Evolutionary conservation across 1,140 invertebrate genomes (phyloP).

Genomic region (Nebria ingens): DNA sequence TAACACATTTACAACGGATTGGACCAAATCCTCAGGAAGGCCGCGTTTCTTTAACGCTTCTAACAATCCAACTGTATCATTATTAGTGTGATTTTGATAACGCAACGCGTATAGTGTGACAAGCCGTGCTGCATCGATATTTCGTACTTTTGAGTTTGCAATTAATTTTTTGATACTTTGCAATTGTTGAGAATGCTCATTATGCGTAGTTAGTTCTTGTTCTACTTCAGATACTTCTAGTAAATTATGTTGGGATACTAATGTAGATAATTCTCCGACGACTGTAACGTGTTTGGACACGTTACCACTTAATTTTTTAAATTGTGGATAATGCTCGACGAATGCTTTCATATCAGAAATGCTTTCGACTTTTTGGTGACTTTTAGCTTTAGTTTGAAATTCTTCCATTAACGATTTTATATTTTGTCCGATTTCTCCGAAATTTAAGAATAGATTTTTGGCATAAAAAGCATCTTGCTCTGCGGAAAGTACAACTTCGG

Average conservation of each 20-base stretch:
- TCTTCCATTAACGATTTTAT: constrained; percentile 97
- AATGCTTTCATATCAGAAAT: constrained; percentile 99
- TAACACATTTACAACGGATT: constrained; percentile 57
- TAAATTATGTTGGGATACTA: constrained; percentile 68
- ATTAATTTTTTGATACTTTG: constrained; percentile 30
- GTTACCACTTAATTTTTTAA: constrained; percentile 98
- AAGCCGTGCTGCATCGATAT: constrained; percentile 75
- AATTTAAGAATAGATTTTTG: constrained; percentile 91
- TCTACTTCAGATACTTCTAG: constrained; percentile 92
- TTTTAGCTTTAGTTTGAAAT: constrained; percentile 92
- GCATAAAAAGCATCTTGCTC: constrained; percentile 98
- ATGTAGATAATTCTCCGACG: constrained; percentile 84
- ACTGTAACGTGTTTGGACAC: constrained; percentile 96
- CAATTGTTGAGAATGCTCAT: constrained; percentile 75
- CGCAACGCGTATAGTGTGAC: constrained; percentile 89
- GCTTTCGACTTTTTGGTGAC: constrained; percentile 94
- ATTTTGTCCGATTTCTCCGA: constrained; percentile 95
- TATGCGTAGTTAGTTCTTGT: constrained; percentile 90
- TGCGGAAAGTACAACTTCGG: constrained; percentile 86
- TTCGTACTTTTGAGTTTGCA: constrained; percentile 43
- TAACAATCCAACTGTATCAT: constrained; percentile 65
- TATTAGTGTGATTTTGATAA: constrained; percentile 83
- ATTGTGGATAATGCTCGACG: constrained; percentile 96
- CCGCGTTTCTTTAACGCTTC: constrained; percentile 62
- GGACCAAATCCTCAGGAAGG: constrained; percentile 44